Evolutionary conservation across 1,140 invertebrate genomes (phyloP), one percentile per base, ranked within the genome.

Genomic region (Drosophila burlai): DNA sequence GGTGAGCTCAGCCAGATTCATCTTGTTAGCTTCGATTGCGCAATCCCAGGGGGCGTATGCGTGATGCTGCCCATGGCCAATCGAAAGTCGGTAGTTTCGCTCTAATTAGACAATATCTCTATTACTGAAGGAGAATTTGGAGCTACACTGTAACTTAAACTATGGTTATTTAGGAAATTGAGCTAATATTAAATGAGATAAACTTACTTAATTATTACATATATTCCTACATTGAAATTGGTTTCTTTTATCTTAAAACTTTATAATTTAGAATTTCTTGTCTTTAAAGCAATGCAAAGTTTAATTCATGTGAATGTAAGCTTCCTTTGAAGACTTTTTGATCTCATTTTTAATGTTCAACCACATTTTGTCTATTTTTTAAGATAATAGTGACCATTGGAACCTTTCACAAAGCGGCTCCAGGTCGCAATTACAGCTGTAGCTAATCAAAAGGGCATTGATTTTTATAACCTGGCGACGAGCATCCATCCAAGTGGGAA

Each of bases 51-150:
- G 74, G 84, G 84, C 84, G 84, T 81, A 89, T 87, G 84, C 84
- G 84, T 87, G 89, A 61, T 81, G 60, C 59, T 58, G 73, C 77
- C 73, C 64, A 77, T 74, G 65, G 71, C 83, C 59, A 86, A 85
- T 86, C 71, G 74, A 78, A 81, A 79, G 80, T 59, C 50, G 49
- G 24, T 43, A 50, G 46, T 50, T 31, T 47, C 24, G 67, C 77
- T 55, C 76, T 87, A 90, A 90, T 90, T 90, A 89, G 82, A 89
- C 85, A 90, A 89, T 89, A 84, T 85, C 85, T 89, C 59, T 90
- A 87, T 90, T 89, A 81, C 72, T 57, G 58, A 18, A 9, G 43
- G 38, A 62, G 54, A 61, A 65, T 57, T 50, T 6, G 21, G 29
- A 24, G 26, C 11, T 45, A 24, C 63, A 62, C 63, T 1, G 57